phyloP scores from a whole-genome alignment of 2,797 vertebrate genomes.

The Neopelma chrysocephalum region DNA sequence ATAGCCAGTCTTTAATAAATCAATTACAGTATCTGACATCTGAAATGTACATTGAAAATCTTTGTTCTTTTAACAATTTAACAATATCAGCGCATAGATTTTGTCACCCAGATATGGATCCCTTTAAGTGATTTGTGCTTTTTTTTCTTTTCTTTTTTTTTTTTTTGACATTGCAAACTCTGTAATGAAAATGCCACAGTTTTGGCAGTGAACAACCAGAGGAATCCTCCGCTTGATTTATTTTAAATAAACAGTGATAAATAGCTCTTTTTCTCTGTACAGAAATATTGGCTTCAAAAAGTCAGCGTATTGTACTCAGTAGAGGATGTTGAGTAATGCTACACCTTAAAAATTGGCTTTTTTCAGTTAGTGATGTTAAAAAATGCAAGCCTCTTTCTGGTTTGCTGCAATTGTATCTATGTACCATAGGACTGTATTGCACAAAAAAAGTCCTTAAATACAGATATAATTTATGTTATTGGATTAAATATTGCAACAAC shows the following conservation, averaged over 20 bases:
- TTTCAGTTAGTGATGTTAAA: constrained; percentile 67
- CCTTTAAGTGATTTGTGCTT: constrained; percentile 81
- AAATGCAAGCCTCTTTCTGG: constrained; percentile 74
- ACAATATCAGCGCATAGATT: constrained; percentile 75
- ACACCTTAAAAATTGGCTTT: constrained; percentile 75
- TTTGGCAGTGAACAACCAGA: constrained; percentile 80
- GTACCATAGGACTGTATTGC: constrained; percentile 79
- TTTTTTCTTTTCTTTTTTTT: neutral
- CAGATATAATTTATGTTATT: constrained; percentile 78
- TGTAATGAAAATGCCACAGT: constrained; percentile 77
- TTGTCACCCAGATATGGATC: constrained; percentile 71
- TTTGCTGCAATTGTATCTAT: constrained; percentile 72
- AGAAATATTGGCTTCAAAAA: constrained; percentile 79
- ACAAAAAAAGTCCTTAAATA: constrained; percentile 79
- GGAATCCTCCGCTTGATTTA: constrained; percentile 57
- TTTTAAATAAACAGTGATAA: constrained; percentile 75
- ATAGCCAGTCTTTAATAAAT: constrained; percentile 82
- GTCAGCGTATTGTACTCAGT: constrained; percentile 71
- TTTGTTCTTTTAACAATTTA: constrained; percentile 76
- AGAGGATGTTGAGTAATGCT: constrained; percentile 72
- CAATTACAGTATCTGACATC: constrained; percentile 80
- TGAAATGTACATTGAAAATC: constrained; percentile 80
- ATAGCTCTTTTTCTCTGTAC: constrained; percentile 72
- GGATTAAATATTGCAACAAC: constrained; percentile 79
- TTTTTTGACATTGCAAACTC: constrained; percentile 72